Evolutionary conservation across 2,113 vertebrate species (phyloP), one percentile per base, ranked within the genome.

Genomic region (Xenopus laevis): DNA sequence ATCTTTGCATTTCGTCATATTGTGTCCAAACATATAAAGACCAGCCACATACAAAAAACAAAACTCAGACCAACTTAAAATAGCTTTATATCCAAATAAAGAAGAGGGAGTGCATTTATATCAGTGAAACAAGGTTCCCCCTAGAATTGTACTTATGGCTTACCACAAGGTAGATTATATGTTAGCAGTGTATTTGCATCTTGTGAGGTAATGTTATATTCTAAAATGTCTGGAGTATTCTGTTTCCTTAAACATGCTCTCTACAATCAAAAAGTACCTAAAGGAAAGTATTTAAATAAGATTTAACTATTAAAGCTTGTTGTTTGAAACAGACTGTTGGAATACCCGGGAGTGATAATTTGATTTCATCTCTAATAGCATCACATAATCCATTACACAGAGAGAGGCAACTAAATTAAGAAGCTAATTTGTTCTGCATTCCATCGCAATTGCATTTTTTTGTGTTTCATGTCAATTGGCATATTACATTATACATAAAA

Each of bases 351-450:
- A 81, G 82, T 74, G 79, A 76, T 82, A 79, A 80, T 89, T 87
- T 86, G 82, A 83, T 87, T 87, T 86, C 80, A 82, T 72, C 80
- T 77, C 71, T 78, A 82, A 83, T 80, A 80, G 74, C 84, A 81
- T 40, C 33, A 40, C 33, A 40, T 40, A 40, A 40, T 68, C 83
- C 75, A 83, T 83, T 84, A 80, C 81, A 80, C 79, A 80, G 71
- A 55, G 81, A 79, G 80, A 74, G 73, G 77, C 87, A 84, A 87
- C 33, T 40, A 9, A 6, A 40, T 40, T 40, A 40, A 40, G 33
- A 86, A 83, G 85, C 88, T 86, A 81, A 87, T 89, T 89, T 88
- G 85, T 91, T 90, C 85, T 91, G 86, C 86, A 89, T 90, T 90
- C 85, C 81, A 0, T 78, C 79, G 86, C 85, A 88, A 89, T 87